These are phyloP conservation scores for Drosophila hydei DNA, from an alignment of 1,140 invertebrate species.

Conservation along the genomic window DNA sequence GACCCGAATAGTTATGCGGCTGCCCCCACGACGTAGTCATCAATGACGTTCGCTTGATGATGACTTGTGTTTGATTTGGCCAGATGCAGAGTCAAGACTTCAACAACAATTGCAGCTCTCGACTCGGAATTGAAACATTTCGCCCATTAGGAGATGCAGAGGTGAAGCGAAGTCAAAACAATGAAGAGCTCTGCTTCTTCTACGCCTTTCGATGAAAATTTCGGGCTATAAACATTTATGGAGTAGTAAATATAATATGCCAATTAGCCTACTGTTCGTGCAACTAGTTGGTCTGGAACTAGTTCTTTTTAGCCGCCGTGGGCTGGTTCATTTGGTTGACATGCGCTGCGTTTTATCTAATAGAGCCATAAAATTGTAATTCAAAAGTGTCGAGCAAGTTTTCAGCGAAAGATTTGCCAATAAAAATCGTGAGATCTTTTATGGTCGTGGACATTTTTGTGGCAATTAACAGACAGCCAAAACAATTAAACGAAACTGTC, in stretches of 20 bases:
- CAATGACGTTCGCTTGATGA: conserved; percentile 53
- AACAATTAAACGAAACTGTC: conserved; percentile 80
- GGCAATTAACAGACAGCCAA: conserved; percentile 67
- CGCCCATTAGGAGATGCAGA: conserved; percentile 58
- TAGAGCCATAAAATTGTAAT: conserved; percentile 66
- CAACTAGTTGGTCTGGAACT: conserved; percentile 32
- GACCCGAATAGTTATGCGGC: conserved; percentile 65
- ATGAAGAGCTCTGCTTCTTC: conserved; percentile 15
- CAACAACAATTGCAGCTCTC: conserved; percentile 8
- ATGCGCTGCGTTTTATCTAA: conserved; percentile 56
- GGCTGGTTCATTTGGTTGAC: too few species aligned
- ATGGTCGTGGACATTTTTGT: conserved; percentile 60
- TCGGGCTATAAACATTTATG: not conserved
- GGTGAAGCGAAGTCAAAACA: conserved; percentile 51
- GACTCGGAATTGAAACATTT: conserved; percentile 72
- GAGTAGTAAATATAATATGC: conserved; percentile 34
- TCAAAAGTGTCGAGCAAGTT: conserved; percentile 23
- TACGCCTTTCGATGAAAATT: conserved; percentile 30
- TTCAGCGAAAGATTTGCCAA: conserved; percentile 37
- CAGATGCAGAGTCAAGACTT: conserved; percentile 16
- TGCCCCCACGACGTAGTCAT: conserved; percentile 58
- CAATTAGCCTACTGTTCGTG: conserved; percentile 45
- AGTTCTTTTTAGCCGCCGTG: not conserved
- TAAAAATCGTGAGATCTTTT: conserved; percentile 49
- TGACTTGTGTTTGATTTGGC: conserved; percentile 68